Base-by-base conservation (phyloP, 1,140 invertebrate species). In the Calephelis virginiensis region DNA sequence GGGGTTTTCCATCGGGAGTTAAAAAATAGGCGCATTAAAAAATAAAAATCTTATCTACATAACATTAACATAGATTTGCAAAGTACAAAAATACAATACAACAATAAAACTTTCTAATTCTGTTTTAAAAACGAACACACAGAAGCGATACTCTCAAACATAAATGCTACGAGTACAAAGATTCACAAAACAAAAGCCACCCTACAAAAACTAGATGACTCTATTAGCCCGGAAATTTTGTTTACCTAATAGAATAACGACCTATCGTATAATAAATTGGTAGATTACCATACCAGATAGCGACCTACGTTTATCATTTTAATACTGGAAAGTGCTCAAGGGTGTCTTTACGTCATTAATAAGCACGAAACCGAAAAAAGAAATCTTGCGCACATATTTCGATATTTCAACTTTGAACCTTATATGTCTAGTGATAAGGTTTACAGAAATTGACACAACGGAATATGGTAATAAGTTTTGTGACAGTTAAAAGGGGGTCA, bases 191-290 rank as follows among this genome's bases (percentile, higher is more conserved):
- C 45, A 12, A 12, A 46, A 50, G 47, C 61, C 68, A 72, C 74
- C 67, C 79, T 72, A 66, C 77, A 86, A 83, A 85, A 86, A 80
- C 76, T 70, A 75, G 77, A 90, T 83, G 85, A 76, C 85, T 90
- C 83, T 86, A 90, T 90, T 85, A 84, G 83, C 83, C 79, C 79
- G 50, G 17, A 78, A 85, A 84, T 79, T 85, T 80, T 89, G 84
- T 90, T 90, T 88, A 85, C 82, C 78, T 90, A 90, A 90, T 90
- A 90, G 88, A 85, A 89, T 90, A 89, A 90, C 81, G 81, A 89
- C 81, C 78, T 86, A 83, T 85, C 79, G 75, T 85, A 86, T 90
- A 89, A 90, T 88, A 90, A 90, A 89, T 89, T 89, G 86, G 84
- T 73, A 90, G 88, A 90, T 90, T 89, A 87, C 81, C 88, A 83